Conservation (phyloP, 2,797 vertebrate species). For the Zenarchopterus dispar region DNA sequence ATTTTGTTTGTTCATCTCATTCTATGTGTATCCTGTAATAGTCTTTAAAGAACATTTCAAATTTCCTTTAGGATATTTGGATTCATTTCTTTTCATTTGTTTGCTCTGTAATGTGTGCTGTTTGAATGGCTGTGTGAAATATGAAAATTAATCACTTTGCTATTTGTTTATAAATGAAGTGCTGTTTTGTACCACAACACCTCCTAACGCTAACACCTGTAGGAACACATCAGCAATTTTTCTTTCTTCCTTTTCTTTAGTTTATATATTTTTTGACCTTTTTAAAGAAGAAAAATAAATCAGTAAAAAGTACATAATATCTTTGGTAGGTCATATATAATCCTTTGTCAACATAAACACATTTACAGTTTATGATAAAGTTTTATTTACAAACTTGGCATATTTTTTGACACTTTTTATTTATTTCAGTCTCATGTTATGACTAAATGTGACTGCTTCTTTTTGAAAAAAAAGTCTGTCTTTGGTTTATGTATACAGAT, state of each 20-base stretch:
- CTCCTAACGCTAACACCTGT: slow-evolving; percentile 6
- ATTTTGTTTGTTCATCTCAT: neutral
- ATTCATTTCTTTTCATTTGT: slow-evolving; percentile 10
- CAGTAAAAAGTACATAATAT: slow-evolving; percentile 32
- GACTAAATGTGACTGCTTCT: slow-evolving; percentile 8
- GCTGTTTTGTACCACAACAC: neutral
- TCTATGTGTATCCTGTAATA: neutral
- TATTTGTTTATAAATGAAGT: slow-evolving; percentile 14
- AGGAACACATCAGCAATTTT: slow-evolving; percentile 19
- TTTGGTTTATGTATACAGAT: slow-evolving; percentile 21
- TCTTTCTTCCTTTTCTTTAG: no score
- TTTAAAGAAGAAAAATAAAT: neutral
- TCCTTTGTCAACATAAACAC: slow-evolving; percentile 31
- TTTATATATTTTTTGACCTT: neutral
- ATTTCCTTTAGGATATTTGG: neutral
- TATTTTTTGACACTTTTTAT: slow-evolving; percentile 46
- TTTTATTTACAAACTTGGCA: slow-evolving; percentile 49
- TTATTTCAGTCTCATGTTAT: slow-evolving; percentile 12
- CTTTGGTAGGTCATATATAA: slow-evolving; percentile 46
- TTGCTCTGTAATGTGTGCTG: slow-evolving; percentile 5
- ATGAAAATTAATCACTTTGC: neutral
- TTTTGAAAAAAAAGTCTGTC: slow-evolving; percentile 1
- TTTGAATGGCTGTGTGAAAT: slow-evolving; percentile 20
- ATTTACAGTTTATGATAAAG: slow-evolving; percentile 15
- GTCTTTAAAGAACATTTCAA: neutral